Base-by-base conservation (phyloP, 2,888 invertebrate species). In the Sarcophaga rosellei region DNA sequence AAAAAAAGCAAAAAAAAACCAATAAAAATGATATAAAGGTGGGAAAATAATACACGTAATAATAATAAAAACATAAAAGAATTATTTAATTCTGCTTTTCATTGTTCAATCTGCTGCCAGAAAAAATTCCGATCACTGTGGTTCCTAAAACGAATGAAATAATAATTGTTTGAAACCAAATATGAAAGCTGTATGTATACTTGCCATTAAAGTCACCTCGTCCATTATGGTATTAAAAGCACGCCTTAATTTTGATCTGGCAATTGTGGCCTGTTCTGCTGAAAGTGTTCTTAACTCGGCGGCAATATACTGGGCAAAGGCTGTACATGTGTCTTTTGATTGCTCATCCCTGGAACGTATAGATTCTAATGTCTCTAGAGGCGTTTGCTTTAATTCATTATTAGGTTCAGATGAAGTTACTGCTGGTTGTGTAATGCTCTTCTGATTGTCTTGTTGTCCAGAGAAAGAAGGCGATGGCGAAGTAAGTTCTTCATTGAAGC, bases 201-300 rank as follows among this genome's bases (percentile, higher is more conserved):
- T 25, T 69, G 69, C 77, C 59, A 77, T 77, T 25, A 69, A 69
- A 47, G 12, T 15, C 23, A 45, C 78, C 21, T 78, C 69, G 61
- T 78, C 78, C 25, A 78, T 45, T 70, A 78, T 72, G 4, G 4
- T 53, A 17, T 53, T 53, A 53, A 53, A 53, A 15, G 53, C 53
- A 5, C 53, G 53, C 5, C 53, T 53, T 15, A 53, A 17, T 53
- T 53, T 53, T 17, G 53, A 8, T 35, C 35, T 35, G 35, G 35
- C 35, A 35, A 35, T 35, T 35, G 35, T 35, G 2, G 35, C 35
- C 2, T 35, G 35, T 2, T 10, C 8, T 8, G 35, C 35, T 35
- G 35, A 35, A 35, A 35, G 35, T 0, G 35, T 53, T 5, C 53
- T 53, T 53, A 53, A 15, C 5, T 53, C 53, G 53, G 53, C 53